Percentiles rank a stretch among this genome's conserved stretches.
These are phyloP conservation scores for Rhinophrynus dorsalis DNA, from an alignment of 2,797 vertebrate genomes.

Conservation along the genomic window DNA sequence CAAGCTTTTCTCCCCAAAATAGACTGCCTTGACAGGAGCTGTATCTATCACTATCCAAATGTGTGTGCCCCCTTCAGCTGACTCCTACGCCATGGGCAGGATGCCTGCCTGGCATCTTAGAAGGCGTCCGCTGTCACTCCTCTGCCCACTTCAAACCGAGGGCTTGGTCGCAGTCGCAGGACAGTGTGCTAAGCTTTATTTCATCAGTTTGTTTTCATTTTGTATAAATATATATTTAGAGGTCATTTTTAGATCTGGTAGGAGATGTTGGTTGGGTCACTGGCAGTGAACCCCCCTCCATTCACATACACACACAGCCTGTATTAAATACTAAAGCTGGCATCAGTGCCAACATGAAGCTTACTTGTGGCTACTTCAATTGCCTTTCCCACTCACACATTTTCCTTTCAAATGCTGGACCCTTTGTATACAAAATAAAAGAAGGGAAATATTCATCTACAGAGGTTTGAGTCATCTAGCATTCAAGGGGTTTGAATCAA, in stretches of 20 bases:
- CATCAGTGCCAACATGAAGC: not conserved
- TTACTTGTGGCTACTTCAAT: not conserved
- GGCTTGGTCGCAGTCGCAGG: not conserved
- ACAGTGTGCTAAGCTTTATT: not conserved
- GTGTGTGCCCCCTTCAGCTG: not conserved
- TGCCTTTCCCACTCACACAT: not conserved
- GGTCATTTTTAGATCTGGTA: constrained; percentile 2
- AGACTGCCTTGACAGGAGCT: no score
- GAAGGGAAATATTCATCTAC: no score
- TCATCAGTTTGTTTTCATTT: constrained; percentile 23
- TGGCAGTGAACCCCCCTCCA: not conserved
- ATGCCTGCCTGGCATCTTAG: not conserved
- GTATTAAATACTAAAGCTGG: not conserved
- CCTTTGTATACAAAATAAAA: no score
- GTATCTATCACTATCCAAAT: no score
- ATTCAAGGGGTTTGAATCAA: no score
- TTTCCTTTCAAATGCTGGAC: no score
- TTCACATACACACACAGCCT: not conserved
- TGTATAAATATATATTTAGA: constrained; percentile 18
- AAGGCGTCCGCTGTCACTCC: not conserved
- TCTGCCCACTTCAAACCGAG: not conserved
- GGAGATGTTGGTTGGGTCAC: not conserved
- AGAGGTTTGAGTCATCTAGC: no score
- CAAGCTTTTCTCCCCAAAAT: no score
- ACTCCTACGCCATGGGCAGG: not conserved